These are phyloP conservation scores for Mesocentrotus franciscanus DNA, from an alignment of 53 echinoderm and acorn worm species.

Conservation along the genomic window DNA sequence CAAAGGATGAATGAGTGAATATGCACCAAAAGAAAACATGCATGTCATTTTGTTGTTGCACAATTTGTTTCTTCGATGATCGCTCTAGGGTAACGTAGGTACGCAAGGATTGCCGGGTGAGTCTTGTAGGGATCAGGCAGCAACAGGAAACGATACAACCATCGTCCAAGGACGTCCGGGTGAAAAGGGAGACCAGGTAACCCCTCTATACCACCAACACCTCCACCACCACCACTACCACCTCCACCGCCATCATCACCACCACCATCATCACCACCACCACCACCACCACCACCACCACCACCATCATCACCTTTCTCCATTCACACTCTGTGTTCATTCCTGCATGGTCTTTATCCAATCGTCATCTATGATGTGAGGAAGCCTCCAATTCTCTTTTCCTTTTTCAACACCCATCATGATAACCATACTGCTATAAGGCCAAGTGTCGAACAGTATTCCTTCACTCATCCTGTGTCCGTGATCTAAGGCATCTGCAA, in stretches of 20 bases:
- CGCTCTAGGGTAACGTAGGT: slow-evolving; percentile 68
- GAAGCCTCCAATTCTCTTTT: background rate
- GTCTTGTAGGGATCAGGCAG: background rate
- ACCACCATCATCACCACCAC: slow-evolving; percentile 34
- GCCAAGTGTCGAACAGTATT: background rate
- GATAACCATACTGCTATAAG: background rate
- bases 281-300: slow-evolving; percentile 14
- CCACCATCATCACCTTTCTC: slow-evolving; percentile 34
- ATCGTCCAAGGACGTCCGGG: slow-evolving; percentile 54
- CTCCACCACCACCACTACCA: slow-evolving; percentile 45
- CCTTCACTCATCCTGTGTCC: background rate
- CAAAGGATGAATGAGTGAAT: background rate
- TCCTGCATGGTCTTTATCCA: slow-evolving; percentile 11
- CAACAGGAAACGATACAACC: background rate
- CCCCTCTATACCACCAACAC: slow-evolving; percentile 18
- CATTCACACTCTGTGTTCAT: background rate
- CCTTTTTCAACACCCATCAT: background rate
- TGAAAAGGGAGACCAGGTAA: slow-evolving; percentile 57
- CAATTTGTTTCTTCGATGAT: slow-evolving; percentile 38
- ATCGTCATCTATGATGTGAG: background rate
- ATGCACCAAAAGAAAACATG: background rate
- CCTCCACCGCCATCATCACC: slow-evolving; percentile 21
- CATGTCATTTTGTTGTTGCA: slow-evolving; percentile 51
- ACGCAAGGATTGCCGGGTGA: slow-evolving; percentile 70
- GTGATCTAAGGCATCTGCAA: too few relatives aligned